A percentile compares a stretch with the other conserved stretches of the same genome.
phyloP scores from a whole-genome alignment of 2,888 invertebrate species.

The Eupithecia vulgata region DNA sequence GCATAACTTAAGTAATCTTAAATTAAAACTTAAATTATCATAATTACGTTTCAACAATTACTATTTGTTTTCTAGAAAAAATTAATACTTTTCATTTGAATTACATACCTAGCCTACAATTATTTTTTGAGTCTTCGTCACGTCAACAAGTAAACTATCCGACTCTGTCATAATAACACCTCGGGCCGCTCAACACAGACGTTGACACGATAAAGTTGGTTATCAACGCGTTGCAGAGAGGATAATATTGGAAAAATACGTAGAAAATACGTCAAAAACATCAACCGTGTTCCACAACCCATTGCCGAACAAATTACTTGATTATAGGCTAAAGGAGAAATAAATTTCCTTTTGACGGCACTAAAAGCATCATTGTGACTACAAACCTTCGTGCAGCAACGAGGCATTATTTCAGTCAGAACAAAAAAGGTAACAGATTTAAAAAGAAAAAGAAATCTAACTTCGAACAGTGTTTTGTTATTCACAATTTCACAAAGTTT shows the following conservation, averaged over 20 bases:
- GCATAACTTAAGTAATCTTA: no score
- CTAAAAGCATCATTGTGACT: not conserved
- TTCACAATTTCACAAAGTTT: constrained; percentile 14
- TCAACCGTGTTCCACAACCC: constrained; percentile 8
- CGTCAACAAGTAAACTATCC: constrained; percentile 10
- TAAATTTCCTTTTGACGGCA: not conserved
- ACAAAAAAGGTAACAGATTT: constrained; percentile 5
- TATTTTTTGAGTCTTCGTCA: constrained; percentile 5
- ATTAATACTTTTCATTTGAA: not conserved
- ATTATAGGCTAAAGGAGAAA: constrained; percentile 11
- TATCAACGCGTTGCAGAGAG: constrained; percentile 14
- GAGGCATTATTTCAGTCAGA: not conserved
- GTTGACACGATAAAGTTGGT: constrained; percentile 17
- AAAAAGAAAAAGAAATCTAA: constrained; percentile 1
- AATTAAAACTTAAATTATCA: no score
- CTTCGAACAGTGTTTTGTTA: constrained; percentile 20
- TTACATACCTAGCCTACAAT: not conserved
- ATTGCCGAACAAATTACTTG: constrained; percentile 16
- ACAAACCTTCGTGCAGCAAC: not conserved
- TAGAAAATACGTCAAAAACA: constrained; percentile 2
- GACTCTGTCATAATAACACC: constrained; percentile 16
- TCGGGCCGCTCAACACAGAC: not conserved
- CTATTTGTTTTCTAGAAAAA: constrained; percentile 12
- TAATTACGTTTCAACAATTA: constrained; percentile 6
- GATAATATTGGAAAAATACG: not conserved